A percentile compares a stretch with the other conserved stretches of the same genome.
Evolutionary conservation across 2,113 vertebrate species (phyloP).

Genomic region (Phainopepla nitens): DNA sequence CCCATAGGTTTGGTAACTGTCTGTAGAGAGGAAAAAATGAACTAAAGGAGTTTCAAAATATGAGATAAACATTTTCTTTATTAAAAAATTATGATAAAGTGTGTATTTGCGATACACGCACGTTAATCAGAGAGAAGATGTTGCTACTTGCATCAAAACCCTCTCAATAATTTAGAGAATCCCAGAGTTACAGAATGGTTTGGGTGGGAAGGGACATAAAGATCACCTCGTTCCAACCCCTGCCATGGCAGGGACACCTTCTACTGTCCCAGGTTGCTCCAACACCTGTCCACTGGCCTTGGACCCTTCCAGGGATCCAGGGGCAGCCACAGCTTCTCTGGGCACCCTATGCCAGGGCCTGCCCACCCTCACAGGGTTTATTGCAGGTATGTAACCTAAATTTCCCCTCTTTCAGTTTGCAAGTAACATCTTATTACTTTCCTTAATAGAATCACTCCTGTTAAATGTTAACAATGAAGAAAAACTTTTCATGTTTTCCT

Average conservation of each 20-base stretch:
- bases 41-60: not conserved
- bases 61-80: not conserved
- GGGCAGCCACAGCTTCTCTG: not conserved
- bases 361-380: too few species aligned
- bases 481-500: not conserved
- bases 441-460: not conserved
- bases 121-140: not conserved
- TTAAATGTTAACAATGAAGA: not conserved
- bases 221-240: fast-evolving
- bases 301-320: not conserved
- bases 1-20: not conserved
- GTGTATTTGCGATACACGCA: not conserved
- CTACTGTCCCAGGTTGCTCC: fast-evolving
- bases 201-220: not conserved
- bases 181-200: not conserved
- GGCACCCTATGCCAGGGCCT: fast-evolving
- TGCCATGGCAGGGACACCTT: not conserved
- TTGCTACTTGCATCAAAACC: not conserved
- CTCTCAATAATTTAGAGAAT: fast-evolving
- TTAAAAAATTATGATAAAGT: not conserved
- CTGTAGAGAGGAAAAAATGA: not conserved
- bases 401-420: not conserved
- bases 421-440: not conserved
- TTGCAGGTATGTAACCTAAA: not conserved
- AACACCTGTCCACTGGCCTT: fast-evolving